Evolutionary conservation across 2,797 vertebrate species (phyloP), one percentile per base, ranked within the genome.

Genomic region (Eulemur albifrons): DNA sequence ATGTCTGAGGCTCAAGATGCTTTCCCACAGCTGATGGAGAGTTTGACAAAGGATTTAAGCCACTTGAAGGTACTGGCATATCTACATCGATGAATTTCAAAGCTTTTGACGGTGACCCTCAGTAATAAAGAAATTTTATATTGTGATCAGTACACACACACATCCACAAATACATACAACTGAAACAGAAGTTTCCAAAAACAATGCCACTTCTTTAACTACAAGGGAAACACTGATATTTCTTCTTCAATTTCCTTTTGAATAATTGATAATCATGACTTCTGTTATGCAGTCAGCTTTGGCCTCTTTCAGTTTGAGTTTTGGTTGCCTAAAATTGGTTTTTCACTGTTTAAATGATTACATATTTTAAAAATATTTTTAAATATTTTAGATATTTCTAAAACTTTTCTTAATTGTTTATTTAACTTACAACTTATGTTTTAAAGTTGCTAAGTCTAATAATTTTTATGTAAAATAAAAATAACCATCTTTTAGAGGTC

Each of bases 381-480:
- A 52, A 14, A 52, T n/a, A 65, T 50, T 92, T 72, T 65, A 61
- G 72, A n/a, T 63, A 77, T 75, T 95, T 76, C 17, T 50, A 69
- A 90, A 97, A 92, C 30, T 17, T 91, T 85, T 83, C 23, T 65
- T 48, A 35, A 14, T 80, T 69, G n/a, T 75, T 63, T 82, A 61
- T 87, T 79, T 94, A 75, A 80, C 21, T 88, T 91, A 54, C 4
- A 63, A 50, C 48, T 57, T 75, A 50, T 73, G 87, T 82, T 48
- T 23, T 21, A 82, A 77, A 77, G 11, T 65, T 89, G 21, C 59
- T 90, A 73, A 93, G 52, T 88, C 35, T 76, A 86, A 40, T 79
- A 82, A 52, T 76, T 95, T 84, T 88, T 77, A 73, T 79, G 54
- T 52, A 77, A 96, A 92, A 79, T 45, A 70, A 82, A 69, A 94